Conservation (phyloP, 1,140 invertebrate species). For the Alviniconcha marisindica region DNA sequence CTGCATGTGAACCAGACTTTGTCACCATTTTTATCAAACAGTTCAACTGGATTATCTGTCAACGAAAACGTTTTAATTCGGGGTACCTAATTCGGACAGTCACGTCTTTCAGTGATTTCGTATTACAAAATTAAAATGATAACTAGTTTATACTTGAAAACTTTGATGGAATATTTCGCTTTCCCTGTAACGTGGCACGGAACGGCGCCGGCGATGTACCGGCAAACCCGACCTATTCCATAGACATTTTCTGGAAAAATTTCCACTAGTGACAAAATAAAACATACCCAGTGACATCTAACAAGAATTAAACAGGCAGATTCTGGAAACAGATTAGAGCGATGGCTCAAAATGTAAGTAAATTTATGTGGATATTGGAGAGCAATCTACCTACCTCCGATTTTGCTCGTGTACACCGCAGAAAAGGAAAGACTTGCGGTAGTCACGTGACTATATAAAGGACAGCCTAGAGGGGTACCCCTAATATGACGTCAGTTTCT, state of each 20-base stretch:
- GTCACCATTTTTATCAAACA: no score
- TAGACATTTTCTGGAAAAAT: neutral
- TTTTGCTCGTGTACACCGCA: slow-evolving; percentile 44
- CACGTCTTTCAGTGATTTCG: no score
- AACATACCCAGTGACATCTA: neutral
- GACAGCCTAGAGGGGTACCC: slow-evolving; percentile 47
- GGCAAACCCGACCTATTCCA: neutral
- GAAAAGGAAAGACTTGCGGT: slow-evolving; percentile 51
- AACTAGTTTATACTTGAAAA: no score
- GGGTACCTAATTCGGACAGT: no score
- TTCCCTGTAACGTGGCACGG: neutral
- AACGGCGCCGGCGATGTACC: neutral
- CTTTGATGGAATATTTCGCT: no score
- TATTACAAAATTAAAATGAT: no score
- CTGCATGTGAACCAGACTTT: no score
- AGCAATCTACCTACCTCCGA: slow-evolving; percentile 35
- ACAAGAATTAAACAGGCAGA: neutral
- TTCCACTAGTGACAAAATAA: neutral
- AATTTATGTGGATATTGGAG: slow-evolving; percentile 20
- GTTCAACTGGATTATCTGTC: no score
- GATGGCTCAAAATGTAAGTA: neutral
- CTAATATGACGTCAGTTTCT: slow-evolving; percentile 30
- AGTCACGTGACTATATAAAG: slow-evolving; percentile 68
- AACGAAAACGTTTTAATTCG: no score
- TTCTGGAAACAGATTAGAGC: neutral